These are phyloP conservation scores for Nannobrachium achirus DNA, from an alignment of 2,113 vertebrate genomes.

Conservation along the genomic window DNA sequence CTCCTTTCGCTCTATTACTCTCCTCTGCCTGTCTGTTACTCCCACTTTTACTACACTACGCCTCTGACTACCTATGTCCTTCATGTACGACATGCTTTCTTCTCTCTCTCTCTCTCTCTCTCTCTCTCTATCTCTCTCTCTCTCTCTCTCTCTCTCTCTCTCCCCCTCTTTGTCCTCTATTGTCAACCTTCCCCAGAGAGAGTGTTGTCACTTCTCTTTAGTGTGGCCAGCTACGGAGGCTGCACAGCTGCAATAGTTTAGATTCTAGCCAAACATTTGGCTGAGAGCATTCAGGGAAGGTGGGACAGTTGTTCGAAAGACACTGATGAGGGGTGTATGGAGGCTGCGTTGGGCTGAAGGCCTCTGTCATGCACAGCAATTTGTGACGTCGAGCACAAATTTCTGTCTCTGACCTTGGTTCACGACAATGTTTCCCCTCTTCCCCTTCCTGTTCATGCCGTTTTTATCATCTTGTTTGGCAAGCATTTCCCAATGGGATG, in stretches of 20 bases:
- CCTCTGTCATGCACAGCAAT: conserved; percentile 54
- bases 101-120: conserved; percentile 5
- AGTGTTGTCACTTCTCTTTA: conserved; percentile 79
- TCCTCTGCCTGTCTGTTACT: not conserved
- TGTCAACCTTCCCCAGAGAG: conserved; percentile 77
- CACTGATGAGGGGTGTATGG: too few species aligned
- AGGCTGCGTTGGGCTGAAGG: conserved; percentile 23
- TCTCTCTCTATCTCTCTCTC: not conserved
- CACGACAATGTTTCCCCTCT: conserved; percentile 39
- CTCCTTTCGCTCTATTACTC: conserved; percentile 4
- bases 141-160: conserved; percentile 23
- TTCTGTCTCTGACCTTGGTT: conserved; percentile 54
- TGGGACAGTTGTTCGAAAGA: too few species aligned
- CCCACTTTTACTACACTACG: not conserved
- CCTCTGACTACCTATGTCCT: not conserved
- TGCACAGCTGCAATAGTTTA: conserved; percentile 73
- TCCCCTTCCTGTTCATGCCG: conserved; percentile 31
- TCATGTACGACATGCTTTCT: not conserved
- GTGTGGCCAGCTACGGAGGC: conserved; percentile 55
- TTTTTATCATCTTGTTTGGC: conserved; percentile 41
- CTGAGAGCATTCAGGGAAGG: conserved; percentile 56
- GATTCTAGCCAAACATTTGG: conserved; percentile 75
- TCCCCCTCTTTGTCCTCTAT: conserved; percentile 66
- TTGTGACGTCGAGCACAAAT: conserved; percentile 72
- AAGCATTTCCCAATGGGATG: conserved; percentile 42